Evolutionary conservation across 1,140 invertebrate species (phyloP).

Genomic region (Drosophila pseudoananassae): DNA sequence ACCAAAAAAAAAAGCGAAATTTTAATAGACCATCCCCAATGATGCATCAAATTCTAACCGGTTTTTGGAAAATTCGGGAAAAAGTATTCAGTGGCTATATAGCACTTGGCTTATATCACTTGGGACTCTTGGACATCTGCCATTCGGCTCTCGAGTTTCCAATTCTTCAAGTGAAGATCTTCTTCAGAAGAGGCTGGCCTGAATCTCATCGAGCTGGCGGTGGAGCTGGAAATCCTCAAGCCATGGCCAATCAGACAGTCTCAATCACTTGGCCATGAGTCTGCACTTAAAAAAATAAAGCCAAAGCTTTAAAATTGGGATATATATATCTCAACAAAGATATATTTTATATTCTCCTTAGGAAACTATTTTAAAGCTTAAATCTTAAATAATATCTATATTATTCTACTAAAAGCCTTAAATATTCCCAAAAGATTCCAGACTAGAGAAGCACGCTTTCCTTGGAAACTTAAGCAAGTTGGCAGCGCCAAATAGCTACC

Average conservation of each 20-base stretch:
- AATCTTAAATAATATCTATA: no score
- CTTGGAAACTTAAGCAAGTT: no score
- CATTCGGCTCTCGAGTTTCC: not conserved
- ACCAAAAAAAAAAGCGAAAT: conserved; percentile 67
- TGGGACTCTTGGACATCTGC: no score
- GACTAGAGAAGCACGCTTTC: no score
- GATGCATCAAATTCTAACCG: conserved; percentile 65
- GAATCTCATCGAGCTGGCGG: conserved; percentile 18
- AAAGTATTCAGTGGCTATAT: not conserved
- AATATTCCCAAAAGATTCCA: no score
- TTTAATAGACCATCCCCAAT: conserved; percentile 48
- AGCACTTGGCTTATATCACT: no score
- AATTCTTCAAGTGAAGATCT: conserved; percentile 25
- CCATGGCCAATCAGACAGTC: conserved; percentile 27
- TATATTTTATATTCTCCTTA: no score
- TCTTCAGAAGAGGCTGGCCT: conserved; percentile 20
- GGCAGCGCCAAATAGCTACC: no score
- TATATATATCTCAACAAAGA: no score
- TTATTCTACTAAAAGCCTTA: no score
- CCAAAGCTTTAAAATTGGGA: no score
- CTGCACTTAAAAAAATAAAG: not conserved
- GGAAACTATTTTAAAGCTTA: no score
- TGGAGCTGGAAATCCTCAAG: conserved; percentile 25
- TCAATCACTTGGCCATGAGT: conserved; percentile 37
- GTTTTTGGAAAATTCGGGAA: conserved; percentile 30